Percentiles rank a stretch among this genome's conserved stretches.
Evolutionary conservation across 2,888 invertebrate species (phyloP).

Genomic region (Melieria crassipennis): DNA sequence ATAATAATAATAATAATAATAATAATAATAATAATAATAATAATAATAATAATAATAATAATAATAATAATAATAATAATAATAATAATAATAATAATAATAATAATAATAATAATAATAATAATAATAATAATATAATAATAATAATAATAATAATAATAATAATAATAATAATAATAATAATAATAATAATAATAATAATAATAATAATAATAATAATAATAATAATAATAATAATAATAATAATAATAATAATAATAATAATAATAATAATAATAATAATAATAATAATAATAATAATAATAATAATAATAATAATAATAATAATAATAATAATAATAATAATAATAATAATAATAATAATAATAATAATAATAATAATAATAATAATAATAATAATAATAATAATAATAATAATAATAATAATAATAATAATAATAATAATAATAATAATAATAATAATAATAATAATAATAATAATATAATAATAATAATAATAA

Average conservation of each 20-base stretch:
- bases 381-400: constrained; percentile 16
- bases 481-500: constrained; percentile 16
- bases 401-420: constrained; percentile 16
- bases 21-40: constrained; percentile 16
- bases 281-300: constrained; percentile 16
- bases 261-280: constrained; percentile 16
- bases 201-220: constrained; percentile 16
- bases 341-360: constrained; percentile 16
- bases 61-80: constrained; percentile 16
- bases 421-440: constrained; percentile 16
- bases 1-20: constrained; percentile 16
- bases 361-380: constrained; percentile 16
- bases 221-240: constrained; percentile 16
- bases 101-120: constrained; percentile 16
- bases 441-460: constrained; percentile 16
- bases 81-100: constrained; percentile 16
- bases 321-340: constrained; percentile 16
- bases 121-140: constrained; percentile 16
- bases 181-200: constrained; percentile 16
- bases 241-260: constrained; percentile 16
- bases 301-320: constrained; percentile 16
- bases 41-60: constrained; percentile 16
- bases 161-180: constrained; percentile 16
- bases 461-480: constrained; percentile 16
- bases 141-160: constrained; percentile 16